Percentiles rank a stretch among this genome's conserved stretches.
phyloP scores from a whole-genome alignment of 2,888 invertebrate genomes.

The Trachelus stipa region DNA sequence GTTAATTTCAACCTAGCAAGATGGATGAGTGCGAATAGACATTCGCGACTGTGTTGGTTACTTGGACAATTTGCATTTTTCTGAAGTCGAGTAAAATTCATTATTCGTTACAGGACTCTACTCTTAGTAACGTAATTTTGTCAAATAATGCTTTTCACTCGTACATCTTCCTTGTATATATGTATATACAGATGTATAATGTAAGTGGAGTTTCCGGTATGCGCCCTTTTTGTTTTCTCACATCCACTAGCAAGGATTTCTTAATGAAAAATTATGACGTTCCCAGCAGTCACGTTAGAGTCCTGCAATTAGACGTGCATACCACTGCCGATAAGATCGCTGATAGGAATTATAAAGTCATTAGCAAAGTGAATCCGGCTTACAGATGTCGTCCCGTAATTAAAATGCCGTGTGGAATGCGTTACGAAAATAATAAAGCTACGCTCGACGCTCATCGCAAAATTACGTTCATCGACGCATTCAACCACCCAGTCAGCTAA shows the following conservation, averaged over 20 bases:
- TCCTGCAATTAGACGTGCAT: constrained; percentile 33
- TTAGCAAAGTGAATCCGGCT: constrained; percentile 29
- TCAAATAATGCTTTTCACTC: not conserved
- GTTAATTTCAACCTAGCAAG: constrained; percentile 34
- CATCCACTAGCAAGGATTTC: not conserved
- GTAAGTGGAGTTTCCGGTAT: not conserved
- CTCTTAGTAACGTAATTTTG: not conserved
- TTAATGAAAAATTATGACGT: constrained; percentile 29
- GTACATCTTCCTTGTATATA: not conserved
- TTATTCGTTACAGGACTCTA: not conserved
- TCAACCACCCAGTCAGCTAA: not conserved
- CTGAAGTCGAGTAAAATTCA: not conserved
- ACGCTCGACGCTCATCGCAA: constrained; percentile 13
- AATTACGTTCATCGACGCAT: not conserved
- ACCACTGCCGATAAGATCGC: constrained; percentile 36
- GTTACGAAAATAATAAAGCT: constrained; percentile 30
- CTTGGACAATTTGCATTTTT: constrained; percentile 2
- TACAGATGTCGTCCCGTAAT: constrained; percentile 43
- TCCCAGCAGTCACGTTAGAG: constrained; percentile 27
- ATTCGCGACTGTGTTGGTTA: not conserved
- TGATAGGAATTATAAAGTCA: constrained; percentile 45
- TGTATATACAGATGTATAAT: not conserved
- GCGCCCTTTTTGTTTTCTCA: not conserved
- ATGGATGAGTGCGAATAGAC: constrained; percentile 26
- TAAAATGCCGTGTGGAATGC: constrained; percentile 27